Percentiles rank a stretch among this genome's conserved stretches.
These are phyloP conservation scores for Ricordea florida DNA, from an alignment of 92 coral and sea anemone species.

Conservation along the genomic window DNA sequence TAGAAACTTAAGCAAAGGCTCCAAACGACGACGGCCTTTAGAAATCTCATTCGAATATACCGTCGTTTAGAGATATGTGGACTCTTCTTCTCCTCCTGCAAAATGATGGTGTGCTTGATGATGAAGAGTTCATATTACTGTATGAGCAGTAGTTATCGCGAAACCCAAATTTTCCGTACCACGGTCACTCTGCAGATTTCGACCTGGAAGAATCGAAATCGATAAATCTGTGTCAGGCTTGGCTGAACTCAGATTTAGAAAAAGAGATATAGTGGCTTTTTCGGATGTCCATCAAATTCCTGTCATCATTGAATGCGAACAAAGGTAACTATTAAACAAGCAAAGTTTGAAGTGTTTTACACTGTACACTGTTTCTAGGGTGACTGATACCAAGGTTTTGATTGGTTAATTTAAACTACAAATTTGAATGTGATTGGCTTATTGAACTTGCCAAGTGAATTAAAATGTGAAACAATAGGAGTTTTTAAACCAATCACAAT, in stretches of 20 bases:
- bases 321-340: no score
- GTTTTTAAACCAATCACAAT: no score
- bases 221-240: constrained; percentile 10
- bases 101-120: not conserved
- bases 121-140: no score
- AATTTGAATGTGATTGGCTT: no score
- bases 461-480: no score
- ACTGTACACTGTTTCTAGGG: no score
- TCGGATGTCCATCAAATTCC: constrained; percentile 1
- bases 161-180: constrained; percentile 4
- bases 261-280: not conserved
- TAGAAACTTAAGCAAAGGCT: constrained; percentile 1
- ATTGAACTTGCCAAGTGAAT: no score
- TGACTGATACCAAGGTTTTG: no score
- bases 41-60: not conserved
- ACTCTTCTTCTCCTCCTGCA: not conserved
- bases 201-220: constrained; percentile 3
- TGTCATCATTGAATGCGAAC: not conserved
- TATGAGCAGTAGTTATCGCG: not conserved
- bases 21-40: not conserved
- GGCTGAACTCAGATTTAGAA: no score
- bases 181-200: not conserved
- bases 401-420: no score
- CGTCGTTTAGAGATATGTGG: not conserved
- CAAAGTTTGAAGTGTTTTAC: no score